A percentile compares a stretch with the other conserved stretches of the same genome.
These are phyloP conservation scores for Meteorus sp. DNA, from an alignment of 1,140 invertebrate genomes.

Conservation along the genomic window DNA sequence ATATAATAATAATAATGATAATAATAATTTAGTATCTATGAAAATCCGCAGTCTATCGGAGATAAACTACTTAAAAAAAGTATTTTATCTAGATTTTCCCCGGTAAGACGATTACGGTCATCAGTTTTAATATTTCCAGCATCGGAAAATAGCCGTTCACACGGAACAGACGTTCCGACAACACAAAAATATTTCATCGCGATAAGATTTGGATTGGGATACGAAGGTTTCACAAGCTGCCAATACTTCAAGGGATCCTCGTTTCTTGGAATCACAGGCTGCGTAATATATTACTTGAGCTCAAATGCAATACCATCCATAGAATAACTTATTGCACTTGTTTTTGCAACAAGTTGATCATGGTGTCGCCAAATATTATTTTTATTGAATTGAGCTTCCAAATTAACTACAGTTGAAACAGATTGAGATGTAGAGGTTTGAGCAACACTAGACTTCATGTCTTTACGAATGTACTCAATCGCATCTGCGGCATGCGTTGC, in stretches of 20 bases:
- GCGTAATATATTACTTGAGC: constrained; percentile 33
- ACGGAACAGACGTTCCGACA: constrained; percentile 48
- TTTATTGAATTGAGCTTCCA: neutral
- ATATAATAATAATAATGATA: too few species aligned
- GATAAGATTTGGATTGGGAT: constrained; percentile 40
- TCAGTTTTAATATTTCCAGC: constrained; percentile 31
- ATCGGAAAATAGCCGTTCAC: constrained; percentile 49
- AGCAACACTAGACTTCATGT: neutral
- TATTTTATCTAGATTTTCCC: constrained; percentile 21
- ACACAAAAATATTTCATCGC: constrained; percentile 41
- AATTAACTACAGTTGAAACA: neutral
- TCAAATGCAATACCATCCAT: constrained; percentile 1
- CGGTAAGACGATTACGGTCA: constrained; percentile 15
- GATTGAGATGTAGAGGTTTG: neutral
- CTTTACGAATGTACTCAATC: neutral
- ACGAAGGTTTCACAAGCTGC: constrained; percentile 41
- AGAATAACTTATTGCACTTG: too few species aligned
- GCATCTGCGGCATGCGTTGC: neutral
- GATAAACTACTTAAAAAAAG: constrained; percentile 19
- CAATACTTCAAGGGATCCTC: constrained; percentile 48
- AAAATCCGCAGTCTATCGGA: constrained; percentile 18
- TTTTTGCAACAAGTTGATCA: too few species aligned
- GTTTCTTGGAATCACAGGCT: constrained; percentile 43
- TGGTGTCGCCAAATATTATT: neutral
- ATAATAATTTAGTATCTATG: too few species aligned